These are phyloP conservation scores for Grus americana DNA, from an alignment of 2,113 vertebrate genomes.

Conservation along the genomic window DNA sequence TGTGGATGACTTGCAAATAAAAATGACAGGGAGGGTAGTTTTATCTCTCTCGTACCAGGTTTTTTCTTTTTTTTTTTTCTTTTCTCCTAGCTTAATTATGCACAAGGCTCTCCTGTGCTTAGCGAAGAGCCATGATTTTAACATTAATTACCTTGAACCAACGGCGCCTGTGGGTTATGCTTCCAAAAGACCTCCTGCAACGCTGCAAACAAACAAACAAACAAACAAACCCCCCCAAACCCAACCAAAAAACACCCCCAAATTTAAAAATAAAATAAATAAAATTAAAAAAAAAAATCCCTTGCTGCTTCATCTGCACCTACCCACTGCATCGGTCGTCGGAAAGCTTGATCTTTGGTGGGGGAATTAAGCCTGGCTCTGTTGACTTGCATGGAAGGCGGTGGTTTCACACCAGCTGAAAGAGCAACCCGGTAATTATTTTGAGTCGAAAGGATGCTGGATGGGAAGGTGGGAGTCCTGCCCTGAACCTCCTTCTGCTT, in stretches of 20 bases:
- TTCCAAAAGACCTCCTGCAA: neutral
- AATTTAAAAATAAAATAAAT: too few relatives aligned
- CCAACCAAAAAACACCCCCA: neutral
- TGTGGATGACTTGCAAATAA: neutral
- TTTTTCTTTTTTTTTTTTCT: neutral
- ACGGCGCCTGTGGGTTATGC: neutral
- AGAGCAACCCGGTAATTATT: too few relatives aligned
- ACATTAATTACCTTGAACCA: neutral
- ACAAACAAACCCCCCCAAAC: too few relatives aligned
- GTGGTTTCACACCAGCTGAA: neutral
- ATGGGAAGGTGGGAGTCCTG: neutral
- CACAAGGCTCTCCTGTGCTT: neutral
- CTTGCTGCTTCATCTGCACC: neutral
- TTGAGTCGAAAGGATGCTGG: neutral
- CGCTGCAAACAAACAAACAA: neutral
- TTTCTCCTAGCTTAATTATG: neutral
- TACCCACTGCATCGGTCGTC: neutral
- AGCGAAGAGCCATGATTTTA: neutral
- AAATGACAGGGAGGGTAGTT: neutral
- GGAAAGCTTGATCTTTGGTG: neutral
- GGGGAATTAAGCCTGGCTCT: neutral
- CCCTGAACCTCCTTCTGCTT: too few relatives aligned
- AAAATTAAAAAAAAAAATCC: too few relatives aligned
- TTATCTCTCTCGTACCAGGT: neutral
- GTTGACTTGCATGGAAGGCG: neutral